These are phyloP conservation scores for Sesia bembeciformis DNA, from an alignment of 2,888 invertebrate genomes.

Conservation along the genomic window DNA sequence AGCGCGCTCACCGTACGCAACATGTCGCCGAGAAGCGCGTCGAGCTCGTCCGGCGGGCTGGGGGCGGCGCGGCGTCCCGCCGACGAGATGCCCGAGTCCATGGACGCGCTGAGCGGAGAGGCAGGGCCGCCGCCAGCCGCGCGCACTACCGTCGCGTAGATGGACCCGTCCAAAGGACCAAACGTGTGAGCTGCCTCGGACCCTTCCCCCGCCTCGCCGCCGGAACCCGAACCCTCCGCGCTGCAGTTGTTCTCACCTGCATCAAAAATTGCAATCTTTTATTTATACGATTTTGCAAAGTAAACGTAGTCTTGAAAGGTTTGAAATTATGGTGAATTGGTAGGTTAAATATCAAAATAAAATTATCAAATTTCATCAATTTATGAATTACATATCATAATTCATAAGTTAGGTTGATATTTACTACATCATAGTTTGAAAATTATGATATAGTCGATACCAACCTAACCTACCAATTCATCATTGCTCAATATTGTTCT, in stretches of 20 bases:
- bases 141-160: constrained; percentile 84
- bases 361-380: too few species aligned
- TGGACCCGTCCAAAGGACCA: constrained; percentile 91
- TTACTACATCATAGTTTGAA: too few species aligned
- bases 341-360: too few species aligned
- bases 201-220: constrained; percentile 59
- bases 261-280: constrained; percentile 5
- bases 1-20: constrained; percentile 90
- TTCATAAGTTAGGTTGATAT: too few species aligned
- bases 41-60: constrained; percentile 79
- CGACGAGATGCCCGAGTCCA: constrained; percentile 93
- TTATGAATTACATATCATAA: too few species aligned
- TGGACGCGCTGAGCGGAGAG: constrained; percentile 88
- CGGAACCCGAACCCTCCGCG: constrained; percentile 60
- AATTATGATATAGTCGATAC: too few species aligned
- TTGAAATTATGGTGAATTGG: too few species aligned
- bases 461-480: too few species aligned
- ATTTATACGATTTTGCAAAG: too few species aligned
- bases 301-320: too few species aligned
- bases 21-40: constrained; percentile 90
- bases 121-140: constrained; percentile 65
- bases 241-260: constrained; percentile 75
- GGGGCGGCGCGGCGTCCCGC: constrained; percentile 76
- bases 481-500: too few species aligned
- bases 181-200: constrained; percentile 79